A percentile compares a stretch with the other conserved stretches of the same genome.
Conservation (phyloP, 1,140 invertebrate genomes). For the Meteorus sp. region DNA sequence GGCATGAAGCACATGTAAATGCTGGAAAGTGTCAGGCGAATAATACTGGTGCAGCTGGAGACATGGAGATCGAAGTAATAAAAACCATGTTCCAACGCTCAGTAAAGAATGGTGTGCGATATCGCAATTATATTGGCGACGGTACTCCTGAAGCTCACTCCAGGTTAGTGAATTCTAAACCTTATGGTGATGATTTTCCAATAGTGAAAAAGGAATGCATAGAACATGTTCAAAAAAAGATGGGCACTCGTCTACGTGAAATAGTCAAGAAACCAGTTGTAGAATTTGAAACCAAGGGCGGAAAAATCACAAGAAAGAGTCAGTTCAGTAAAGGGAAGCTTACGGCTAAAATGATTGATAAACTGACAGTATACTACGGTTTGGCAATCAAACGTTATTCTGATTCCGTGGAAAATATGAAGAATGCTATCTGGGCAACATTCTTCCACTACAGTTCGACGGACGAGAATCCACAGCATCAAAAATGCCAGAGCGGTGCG, state of each 20-base stretch:
- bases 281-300: background rate
- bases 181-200: constrained; percentile 26
- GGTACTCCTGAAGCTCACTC: constrained; percentile 31
- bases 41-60: constrained; percentile 22
- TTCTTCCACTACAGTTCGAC: constrained; percentile 25
- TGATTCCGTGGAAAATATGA: constrained; percentile 28
- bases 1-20: constrained; percentile 23
- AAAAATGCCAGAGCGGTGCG: background rate
- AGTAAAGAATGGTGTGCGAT: constrained; percentile 25
- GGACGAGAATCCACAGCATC: constrained; percentile 22
- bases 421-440: constrained; percentile 29
- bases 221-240: constrained; percentile 36
- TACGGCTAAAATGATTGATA: constrained; percentile 28
- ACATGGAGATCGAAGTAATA: constrained; percentile 26
- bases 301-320: constrained; percentile 7
- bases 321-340: constrained; percentile 28
- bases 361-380: constrained; percentile 33
- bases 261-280: constrained; percentile 18
- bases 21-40: constrained; percentile 18
- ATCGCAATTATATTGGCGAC: constrained; percentile 31
- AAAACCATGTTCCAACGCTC: constrained; percentile 31
- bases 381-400: constrained; percentile 30
- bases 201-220: constrained; percentile 28
- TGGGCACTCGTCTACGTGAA: constrained; percentile 32
- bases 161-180: constrained; percentile 28